Evolutionary conservation across 1,140 invertebrate genomes (phyloP).

Genomic region (Hycleus phaleratus): DNA sequence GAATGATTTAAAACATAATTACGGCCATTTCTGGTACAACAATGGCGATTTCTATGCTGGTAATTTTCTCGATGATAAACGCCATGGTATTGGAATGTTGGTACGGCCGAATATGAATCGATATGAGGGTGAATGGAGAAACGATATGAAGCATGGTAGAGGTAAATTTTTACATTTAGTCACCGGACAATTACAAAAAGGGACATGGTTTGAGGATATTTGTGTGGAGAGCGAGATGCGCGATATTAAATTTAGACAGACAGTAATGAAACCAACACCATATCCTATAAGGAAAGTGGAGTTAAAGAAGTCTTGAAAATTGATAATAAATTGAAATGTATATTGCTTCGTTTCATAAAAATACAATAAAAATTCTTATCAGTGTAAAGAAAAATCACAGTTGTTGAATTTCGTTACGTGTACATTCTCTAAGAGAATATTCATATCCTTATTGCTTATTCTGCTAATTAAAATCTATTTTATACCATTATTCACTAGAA

Average conservation of each 20-base stretch:
- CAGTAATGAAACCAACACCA: slow-evolving; percentile 43
- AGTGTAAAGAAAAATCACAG: no score
- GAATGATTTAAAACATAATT: slow-evolving; percentile 50
- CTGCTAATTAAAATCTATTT: no score
- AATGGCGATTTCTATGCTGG: slow-evolving; percentile 51
- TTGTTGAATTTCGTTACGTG: no score
- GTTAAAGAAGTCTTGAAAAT: not conserved
- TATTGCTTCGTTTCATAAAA: not conserved
- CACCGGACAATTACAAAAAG: slow-evolving; percentile 53
- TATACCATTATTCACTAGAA: no score
- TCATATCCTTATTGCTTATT: no score
- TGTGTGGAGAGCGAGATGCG: slow-evolving; percentile 46
- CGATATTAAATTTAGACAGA: slow-evolving; percentile 50
- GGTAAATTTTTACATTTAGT: slow-evolving; percentile 53
- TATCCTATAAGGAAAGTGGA: slow-evolving; percentile 45
- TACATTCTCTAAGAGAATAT: no score
- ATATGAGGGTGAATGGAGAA: slow-evolving; percentile 53
- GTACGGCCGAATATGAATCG: slow-evolving; percentile 46
- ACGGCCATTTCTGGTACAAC: slow-evolving; percentile 53
- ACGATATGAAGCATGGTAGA: slow-evolving; percentile 48
- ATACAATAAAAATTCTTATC: not conserved
- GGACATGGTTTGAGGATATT: slow-evolving; percentile 46
- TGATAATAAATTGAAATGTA: not conserved
- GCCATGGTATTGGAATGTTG: slow-evolving; percentile 37
- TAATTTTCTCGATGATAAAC: slow-evolving; percentile 43